Evolutionary conservation across 2,113 vertebrate genomes (phyloP).

Genomic region (Alouatta palliata): DNA sequence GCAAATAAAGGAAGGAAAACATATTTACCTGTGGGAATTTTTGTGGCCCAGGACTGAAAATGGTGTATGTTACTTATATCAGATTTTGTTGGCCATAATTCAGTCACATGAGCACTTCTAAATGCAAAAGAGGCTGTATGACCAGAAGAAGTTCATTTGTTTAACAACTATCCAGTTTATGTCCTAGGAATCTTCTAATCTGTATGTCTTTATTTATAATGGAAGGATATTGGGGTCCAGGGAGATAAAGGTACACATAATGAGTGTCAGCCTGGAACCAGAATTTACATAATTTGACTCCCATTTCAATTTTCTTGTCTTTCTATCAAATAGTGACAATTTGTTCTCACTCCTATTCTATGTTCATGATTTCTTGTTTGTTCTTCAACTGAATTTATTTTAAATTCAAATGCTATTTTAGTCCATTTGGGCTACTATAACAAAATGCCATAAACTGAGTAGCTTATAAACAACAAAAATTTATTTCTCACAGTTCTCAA

Average conservation of each 20-base stretch:
- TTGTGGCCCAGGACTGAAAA: neutral
- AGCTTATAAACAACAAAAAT: neutral
- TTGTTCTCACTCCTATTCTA: neutral
- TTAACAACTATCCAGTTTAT: neutral
- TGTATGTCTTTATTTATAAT: neutral
- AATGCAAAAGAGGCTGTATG: neutral
- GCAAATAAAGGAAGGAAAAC: neutral
- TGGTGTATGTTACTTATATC: neutral
- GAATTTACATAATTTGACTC: neutral
- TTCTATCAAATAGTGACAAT: neutral
- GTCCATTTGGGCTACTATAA: neutral
- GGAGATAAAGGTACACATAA: neutral
- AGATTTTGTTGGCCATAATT: neutral
- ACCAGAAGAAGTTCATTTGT: neutral
- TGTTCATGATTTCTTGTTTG: neutral
- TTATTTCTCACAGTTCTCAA: neutral
- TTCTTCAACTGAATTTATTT: conserved; percentile 31
- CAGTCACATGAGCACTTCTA: neutral
- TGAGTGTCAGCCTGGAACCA: neutral
- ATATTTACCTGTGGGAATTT: neutral
- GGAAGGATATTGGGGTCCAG: neutral
- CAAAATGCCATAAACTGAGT: neutral
- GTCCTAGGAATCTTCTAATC: neutral
- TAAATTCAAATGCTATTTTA: neutral
- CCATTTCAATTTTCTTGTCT: neutral